Evolutionary conservation across 2,888 invertebrate genomes (phyloP).

Genomic region (Coenonympha arcania): DNA sequence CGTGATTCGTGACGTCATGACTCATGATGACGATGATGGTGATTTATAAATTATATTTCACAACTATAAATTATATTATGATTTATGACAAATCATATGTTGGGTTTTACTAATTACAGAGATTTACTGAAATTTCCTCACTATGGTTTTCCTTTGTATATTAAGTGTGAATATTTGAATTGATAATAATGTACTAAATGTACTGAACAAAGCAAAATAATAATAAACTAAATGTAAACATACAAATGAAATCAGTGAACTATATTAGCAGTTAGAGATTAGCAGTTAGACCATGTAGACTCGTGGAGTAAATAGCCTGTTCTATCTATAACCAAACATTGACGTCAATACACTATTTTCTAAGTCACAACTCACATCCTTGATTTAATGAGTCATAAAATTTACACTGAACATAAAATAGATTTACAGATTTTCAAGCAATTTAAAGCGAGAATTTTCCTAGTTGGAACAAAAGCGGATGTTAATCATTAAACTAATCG

Average conservation of each 20-base stretch:
- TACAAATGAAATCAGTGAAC: neutral
- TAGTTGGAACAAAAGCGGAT: neutral
- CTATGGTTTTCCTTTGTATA: no score
- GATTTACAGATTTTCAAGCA: neutral
- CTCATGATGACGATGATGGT: no score
- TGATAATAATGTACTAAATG: no score
- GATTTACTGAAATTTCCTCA: no score
- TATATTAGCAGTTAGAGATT: neutral
- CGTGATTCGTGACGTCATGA: no score
- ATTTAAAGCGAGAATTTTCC: neutral
- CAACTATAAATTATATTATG: no score
- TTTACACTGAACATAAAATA: neutral
- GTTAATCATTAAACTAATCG: slow-evolving; percentile 6
- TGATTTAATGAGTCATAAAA: neutral
- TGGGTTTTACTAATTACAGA: no score
- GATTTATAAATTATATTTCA: no score
- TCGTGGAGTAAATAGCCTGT: neutral
- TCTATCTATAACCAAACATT: neutral
- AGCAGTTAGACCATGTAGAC: neutral
- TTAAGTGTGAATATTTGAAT: no score
- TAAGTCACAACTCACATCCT: neutral
- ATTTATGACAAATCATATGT: no score
- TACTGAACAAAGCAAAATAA: no score
- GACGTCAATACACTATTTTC: neutral
- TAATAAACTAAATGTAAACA: neutral